A percentile compares a stretch with the other conserved stretches of the same genome.
Conservation (phyloP, 2,888 invertebrate genomes). For the Tenthredo scrophulariae region DNA sequence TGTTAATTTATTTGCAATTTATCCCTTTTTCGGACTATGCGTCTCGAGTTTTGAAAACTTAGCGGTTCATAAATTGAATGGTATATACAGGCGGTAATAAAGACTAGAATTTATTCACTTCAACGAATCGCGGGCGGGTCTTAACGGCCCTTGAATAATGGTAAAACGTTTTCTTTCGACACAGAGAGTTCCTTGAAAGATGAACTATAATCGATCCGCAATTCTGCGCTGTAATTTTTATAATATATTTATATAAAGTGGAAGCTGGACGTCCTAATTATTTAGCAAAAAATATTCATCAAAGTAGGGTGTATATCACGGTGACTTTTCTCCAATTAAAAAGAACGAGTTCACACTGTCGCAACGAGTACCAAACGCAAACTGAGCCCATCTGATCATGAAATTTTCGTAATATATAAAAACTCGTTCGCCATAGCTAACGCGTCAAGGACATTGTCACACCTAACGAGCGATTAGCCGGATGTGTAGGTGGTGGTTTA, state of each 20-base stretch:
- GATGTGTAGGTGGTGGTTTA: conserved; percentile 19
- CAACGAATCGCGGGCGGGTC: conserved; percentile 5
- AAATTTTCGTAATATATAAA: conserved; percentile 42
- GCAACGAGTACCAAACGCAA: conserved; percentile 31
- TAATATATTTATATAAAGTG: background rate
- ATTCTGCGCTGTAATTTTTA: background rate
- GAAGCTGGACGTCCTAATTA: background rate
- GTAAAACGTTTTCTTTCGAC: background rate
- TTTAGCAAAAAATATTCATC: background rate
- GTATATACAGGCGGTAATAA: conserved; percentile 1
- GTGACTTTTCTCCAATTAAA: background rate
- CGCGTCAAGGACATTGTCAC: conserved; percentile 39
- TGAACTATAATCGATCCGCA: background rate
- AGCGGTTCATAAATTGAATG: conserved; percentile 15
- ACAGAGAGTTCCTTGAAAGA: background rate
- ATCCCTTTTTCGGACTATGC: background rate
- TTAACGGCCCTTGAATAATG: background rate
- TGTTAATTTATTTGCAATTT: conserved; percentile 25
- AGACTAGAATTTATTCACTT: conserved; percentile 32
- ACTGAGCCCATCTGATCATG: background rate
- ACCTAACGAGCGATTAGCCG: conserved; percentile 41
- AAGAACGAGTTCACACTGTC: background rate
- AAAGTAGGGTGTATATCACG: background rate
- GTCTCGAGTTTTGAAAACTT: conserved; percentile 1
- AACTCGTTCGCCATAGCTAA: conserved; percentile 39